These are phyloP conservation scores for Lasaia peninsularis DNA, from an alignment of 1,140 invertebrate species.

Conservation along the genomic window DNA sequence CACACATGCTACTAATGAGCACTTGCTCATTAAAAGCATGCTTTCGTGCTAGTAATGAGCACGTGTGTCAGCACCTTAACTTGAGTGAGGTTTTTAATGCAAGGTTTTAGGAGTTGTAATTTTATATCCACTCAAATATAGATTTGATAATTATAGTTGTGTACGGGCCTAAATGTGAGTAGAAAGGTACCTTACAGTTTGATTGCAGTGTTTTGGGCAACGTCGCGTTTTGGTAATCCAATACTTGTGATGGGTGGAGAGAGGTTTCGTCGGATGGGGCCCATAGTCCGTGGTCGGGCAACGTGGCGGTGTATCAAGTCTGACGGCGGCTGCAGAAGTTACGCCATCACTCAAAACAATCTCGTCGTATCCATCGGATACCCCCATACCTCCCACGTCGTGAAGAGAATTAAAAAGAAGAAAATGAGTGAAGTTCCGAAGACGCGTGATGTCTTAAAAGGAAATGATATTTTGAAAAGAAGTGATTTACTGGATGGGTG, in stretches of 20 bases:
- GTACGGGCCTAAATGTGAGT: slow-evolving; percentile 1
- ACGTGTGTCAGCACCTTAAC: no score
- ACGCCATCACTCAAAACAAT: slow-evolving; percentile 38
- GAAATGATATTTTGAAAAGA: no score
- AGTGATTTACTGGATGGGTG: not conserved
- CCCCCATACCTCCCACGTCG: slow-evolving; percentile 34
- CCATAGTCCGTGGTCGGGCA: slow-evolving; percentile 22
- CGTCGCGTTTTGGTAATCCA: slow-evolving; percentile 52
- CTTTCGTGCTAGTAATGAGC: no score
- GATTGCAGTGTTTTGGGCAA: slow-evolving; percentile 54
- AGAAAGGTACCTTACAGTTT: slow-evolving; percentile 29
- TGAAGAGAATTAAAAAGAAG: slow-evolving; percentile 23
- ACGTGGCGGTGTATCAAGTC: slow-evolving; percentile 64
- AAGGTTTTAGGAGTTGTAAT: no score
- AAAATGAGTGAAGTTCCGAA: not conserved
- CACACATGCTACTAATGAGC: no score
- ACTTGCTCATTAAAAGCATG: no score
- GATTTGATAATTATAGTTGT: no score
- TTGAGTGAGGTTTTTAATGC: no score
- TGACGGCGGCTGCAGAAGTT: slow-evolving; percentile 51
- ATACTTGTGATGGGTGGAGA: slow-evolving; percentile 47
- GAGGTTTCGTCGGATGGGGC: slow-evolving; percentile 42
- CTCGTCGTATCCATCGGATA: slow-evolving; percentile 34
- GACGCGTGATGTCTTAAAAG: no score
- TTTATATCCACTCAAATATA: no score